Base-by-base conservation (phyloP, 2,888 invertebrate genomes). In the Cantharis nigra region DNA sequence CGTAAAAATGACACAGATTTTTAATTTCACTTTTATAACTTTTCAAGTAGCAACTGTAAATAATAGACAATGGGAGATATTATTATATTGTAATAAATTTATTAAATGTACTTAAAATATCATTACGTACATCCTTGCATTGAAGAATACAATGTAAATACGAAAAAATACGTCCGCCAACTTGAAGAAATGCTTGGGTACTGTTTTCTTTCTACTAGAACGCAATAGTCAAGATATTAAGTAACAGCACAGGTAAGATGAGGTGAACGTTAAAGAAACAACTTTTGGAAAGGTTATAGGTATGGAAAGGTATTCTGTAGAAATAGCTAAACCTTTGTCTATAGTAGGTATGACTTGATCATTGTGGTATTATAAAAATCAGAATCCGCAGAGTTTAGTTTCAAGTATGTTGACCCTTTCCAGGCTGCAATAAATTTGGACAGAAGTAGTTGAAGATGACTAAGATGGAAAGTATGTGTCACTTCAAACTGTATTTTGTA, bases 211-310 rank as follows among this genome's bases (percentile, higher is more conserved):
- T 14, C 49, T 23, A 49, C 9, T 69, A 73, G 62, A 73, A 73
- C 69, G 63, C 23, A 16, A 72, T 69, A 67, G 69, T 33, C 26
- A 73, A 73, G 65, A 72, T 65, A 65, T 69, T 73, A 70, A 75
- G 33, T 30, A 72, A 70, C 74, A 64, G 64, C 18, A 64, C 65
- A 74, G 74, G 77, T 74, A 77, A 78, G 72, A 74, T 72, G 77
- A 74, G 69, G 67, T 65, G 65, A 65, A 33, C 28, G 26, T 67
- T 49, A 33, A 65, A 72, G 72, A 30, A 72, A 65, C 14, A n/a
- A 65, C 62, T 72, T 67, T 67, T 72, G 16, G 10, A 72, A 76
- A 76, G 76, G 76, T 72, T 18, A 70, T 28, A 9, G 63, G 63
- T 63, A 71, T 5, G 26, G 26, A 26, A 26, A 26, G 63, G 49